A percentile compares a stretch with the other conserved stretches of the same genome.
These are phyloP conservation scores for Thryonomys swinderianus DNA, from an alignment of 2,113 vertebrate species.

Conservation along the genomic window DNA sequence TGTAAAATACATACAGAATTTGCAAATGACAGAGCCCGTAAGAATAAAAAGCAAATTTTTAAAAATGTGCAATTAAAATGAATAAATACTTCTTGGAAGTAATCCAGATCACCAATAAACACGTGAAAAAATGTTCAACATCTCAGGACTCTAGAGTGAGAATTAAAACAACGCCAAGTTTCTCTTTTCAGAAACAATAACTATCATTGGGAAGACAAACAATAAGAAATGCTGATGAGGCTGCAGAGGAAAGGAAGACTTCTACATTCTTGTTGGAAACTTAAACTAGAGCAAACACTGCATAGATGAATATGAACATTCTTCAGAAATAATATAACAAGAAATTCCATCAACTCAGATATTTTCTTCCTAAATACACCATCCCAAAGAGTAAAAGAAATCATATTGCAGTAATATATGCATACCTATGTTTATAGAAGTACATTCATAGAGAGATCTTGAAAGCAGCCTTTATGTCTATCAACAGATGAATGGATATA, in stretches of 20 bases:
- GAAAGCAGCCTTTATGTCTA: background rate
- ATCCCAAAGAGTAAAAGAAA: background rate
- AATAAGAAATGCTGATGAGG: background rate
- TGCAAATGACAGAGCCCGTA: background rate
- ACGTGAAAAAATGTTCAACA: background rate
- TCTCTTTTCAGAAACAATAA: background rate
- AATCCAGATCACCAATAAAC: background rate
- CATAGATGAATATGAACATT: background rate
- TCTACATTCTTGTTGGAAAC: background rate
- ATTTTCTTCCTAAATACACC: background rate
- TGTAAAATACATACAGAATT: background rate
- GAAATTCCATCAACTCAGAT: background rate
- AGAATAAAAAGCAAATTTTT: background rate
- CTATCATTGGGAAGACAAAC: background rate
- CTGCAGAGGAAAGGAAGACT: background rate
- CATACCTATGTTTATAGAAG: background rate
- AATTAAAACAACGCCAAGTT: background rate
- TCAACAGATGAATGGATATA: background rate
- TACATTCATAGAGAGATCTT: background rate
- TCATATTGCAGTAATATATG: background rate
- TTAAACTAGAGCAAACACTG: background rate
- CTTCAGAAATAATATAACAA: background rate
- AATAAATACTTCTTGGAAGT: background rate
- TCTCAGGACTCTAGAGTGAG: background rate
- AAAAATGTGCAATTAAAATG: background rate